Conservation (phyloP, 35 echinoderm and acorn worm genomes). For the Apostichopus parvimensis region DNA sequence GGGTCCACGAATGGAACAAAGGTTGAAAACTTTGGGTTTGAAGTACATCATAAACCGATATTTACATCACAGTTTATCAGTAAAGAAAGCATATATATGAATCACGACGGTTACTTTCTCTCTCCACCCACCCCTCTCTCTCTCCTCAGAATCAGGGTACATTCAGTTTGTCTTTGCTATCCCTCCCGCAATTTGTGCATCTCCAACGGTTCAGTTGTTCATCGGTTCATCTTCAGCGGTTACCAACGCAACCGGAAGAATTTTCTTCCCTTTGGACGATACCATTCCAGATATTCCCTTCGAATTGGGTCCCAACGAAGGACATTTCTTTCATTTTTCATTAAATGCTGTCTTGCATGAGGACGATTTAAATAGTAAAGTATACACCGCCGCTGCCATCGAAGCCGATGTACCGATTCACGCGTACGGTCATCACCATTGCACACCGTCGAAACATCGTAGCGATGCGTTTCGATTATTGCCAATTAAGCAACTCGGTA, state of each 20-base stretch:
- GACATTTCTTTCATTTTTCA: neutral
- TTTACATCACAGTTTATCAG: too few species aligned
- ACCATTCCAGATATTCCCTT: neutral
- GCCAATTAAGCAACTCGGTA: neutral
- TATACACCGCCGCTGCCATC: neutral
- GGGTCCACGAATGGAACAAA: too few species aligned
- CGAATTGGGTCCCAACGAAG: neutral
- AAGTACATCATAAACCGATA: too few species aligned
- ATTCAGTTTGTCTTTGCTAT: neutral
- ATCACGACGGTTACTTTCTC: too few species aligned
- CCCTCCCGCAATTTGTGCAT: neutral
- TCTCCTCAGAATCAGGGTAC: too few species aligned
- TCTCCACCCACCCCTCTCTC: too few species aligned
- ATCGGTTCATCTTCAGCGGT: neutral
- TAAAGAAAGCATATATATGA: too few species aligned
- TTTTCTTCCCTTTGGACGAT: conserved; percentile 19
- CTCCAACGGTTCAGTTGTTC: neutral
- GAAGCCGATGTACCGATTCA: neutral
- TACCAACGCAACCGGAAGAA: neutral
- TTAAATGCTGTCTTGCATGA: neutral
- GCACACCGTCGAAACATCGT: neutral
- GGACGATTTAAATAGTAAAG: neutral
- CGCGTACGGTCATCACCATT: conserved; percentile 8
- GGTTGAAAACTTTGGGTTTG: too few species aligned
- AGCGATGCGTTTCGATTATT: neutral